Evolutionary conservation across 2,888 invertebrate genomes (phyloP), one percentile per base, ranked within the genome.

Genomic region (Lymantria monacha): DNA sequence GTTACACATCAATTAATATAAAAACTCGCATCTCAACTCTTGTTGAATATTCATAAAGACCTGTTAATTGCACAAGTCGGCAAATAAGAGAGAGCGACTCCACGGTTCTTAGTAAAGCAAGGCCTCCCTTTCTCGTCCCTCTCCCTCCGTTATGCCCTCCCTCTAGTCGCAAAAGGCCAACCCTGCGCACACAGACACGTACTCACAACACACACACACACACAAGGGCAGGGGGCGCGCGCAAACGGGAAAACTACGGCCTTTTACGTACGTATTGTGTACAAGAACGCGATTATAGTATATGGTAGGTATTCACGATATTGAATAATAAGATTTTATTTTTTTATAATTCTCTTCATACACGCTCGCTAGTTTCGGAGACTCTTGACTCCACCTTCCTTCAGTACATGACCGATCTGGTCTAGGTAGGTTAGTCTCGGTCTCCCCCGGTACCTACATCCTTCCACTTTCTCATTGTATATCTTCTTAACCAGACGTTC

Each of bases 61-160:
- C 85, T 87, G 89, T 87, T 89, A 89, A 89, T 89, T 89, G 89
- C 89, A 87, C 89, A 87, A 89, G 85, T 86, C 81, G 79, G 85
- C 85, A 89, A 89, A 89, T 89, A 89, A 83, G 69, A 77, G 78
- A 84, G 86, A 84, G 81, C 79, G 84, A 81, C 83, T 85, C 83
- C 61, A 79, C 74, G 74, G 79, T 81, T 85, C 84, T 81, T 82
- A 72, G 77, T 76, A 79, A 77, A 72, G 69, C 66, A 68, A 69
- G 72, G 69, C 70, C 66, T 73, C 69, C 74, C 74, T 61, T 49
- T 51, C 63, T 57, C 61, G 13, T 38, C 42, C 49, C 53, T 51
- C 53, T 43, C 69, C 56, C 63, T 65, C 69, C 66, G 59, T 57
- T 63, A 56, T 72, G 61, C 71, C 72, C 74, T 72, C 78, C 51